These are phyloP conservation scores for Aporophyla lueneburgensis DNA, from an alignment of 2,888 invertebrate species.

Conservation along the genomic window DNA sequence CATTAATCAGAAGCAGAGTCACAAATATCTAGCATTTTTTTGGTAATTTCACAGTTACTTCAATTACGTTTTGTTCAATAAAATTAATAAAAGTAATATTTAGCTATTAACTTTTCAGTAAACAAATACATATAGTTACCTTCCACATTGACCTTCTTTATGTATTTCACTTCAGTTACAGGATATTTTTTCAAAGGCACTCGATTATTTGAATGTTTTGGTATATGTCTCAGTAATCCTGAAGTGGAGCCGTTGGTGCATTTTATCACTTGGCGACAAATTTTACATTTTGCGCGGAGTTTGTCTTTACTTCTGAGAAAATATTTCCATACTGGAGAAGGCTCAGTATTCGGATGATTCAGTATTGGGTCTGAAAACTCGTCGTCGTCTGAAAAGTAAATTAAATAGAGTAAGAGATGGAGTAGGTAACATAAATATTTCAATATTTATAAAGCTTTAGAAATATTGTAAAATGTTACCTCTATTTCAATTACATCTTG, in stretches of 20 bases:
- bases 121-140: not conserved
- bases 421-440: too few relatives aligned
- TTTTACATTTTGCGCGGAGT: constrained; percentile 26
- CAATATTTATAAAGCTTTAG: too few relatives aligned
- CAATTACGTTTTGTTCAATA: not conserved
- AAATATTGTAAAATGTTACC: too few relatives aligned
- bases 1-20: not conserved
- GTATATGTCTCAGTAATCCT: constrained; percentile 24
- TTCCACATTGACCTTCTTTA: not conserved
- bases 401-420: not conserved
- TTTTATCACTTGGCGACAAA: constrained; percentile 31
- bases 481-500: too few relatives aligned
- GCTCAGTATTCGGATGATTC: constrained; percentile 22
- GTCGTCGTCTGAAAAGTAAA: constrained; percentile 16
- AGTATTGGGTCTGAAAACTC: constrained; percentile 15
- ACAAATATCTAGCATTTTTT: not conserved
- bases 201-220: not conserved
- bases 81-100: not conserved
- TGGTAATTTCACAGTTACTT: not conserved
- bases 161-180: too few relatives aligned
- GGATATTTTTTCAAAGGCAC: not conserved
- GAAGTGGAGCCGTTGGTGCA: constrained; percentile 29
- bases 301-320: constrained; percentile 39
- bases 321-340: constrained; percentile 33
- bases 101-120: not conserved